phyloP scores from a whole-genome alignment of 2,113 vertebrate species.

The Grammomys dolichurus region DNA sequence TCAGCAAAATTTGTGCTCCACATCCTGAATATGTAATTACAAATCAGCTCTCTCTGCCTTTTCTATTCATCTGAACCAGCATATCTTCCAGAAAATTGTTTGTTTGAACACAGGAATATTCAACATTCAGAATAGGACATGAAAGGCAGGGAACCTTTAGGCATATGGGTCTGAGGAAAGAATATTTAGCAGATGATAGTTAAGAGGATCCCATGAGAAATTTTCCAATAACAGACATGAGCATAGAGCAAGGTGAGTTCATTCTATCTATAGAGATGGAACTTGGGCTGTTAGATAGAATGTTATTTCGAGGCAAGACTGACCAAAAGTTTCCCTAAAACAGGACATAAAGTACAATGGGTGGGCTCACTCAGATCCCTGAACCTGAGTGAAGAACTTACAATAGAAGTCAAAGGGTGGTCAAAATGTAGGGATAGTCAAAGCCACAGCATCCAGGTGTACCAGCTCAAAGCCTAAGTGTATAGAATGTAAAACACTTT shows the following conservation, averaged over 20 bases:
- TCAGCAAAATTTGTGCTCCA: neutral
- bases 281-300: neutral
- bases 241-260: too few species aligned
- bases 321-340: neutral
- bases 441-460: too few species aligned
- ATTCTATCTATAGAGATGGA: neutral
- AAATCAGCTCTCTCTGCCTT: neutral
- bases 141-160: neutral
- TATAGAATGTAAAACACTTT: neutral
- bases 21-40: rapidly evolving
- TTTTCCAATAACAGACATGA: neutral
- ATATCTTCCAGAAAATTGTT: neutral
- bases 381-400: neutral
- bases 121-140: neutral
- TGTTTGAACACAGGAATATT: neutral
- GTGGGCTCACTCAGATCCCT: neutral
- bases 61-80: neutral
- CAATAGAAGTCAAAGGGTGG: neutral
- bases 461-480: too few species aligned
- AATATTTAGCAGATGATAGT: neutral
- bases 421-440: neutral
- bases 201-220: neutral
- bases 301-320: neutral
- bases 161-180: neutral
- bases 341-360: neutral